Evolutionary conservation across 2,888 invertebrate species (phyloP), one percentile per base, ranked within the genome.

Genomic region (Euspilapteryx auroguttella): DNA sequence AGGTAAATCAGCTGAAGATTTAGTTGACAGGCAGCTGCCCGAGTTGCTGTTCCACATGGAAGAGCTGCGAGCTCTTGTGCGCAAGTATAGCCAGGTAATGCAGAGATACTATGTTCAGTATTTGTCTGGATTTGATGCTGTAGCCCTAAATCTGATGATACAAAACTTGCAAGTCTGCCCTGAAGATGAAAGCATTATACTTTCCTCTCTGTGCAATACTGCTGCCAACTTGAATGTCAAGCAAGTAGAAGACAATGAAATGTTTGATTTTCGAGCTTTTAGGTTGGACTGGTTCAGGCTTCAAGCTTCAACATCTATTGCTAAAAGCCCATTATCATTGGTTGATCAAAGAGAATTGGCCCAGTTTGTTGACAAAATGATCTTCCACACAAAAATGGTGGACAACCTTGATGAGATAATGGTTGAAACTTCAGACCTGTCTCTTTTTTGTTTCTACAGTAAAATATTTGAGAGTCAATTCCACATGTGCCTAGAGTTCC

Each of bases 31-130:
- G 30, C 97, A 97, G 54, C 76, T 99, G 24, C 98, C 99, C 1
- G 99, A 99, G 61, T 71, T 99, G 24, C 71, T 99, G 6, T 99
- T 98, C 53, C 96, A 98, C 51, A 97, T 99, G 87, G 96, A 98
- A 57, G 99, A 99, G 61, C 64, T 99, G 28, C 80, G 98, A 45
- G 93, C 91, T 13, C 73, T 99, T 29, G 93, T 98, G 3, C 83
- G 95, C 36, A 98, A 97, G 56, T 96, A 99, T 58, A 92, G 91
- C 44, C 94, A 94, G 73, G 94, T 98, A 6, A 89, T 98, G 78
- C 97, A 99, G 62, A 81, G 96, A 37, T 98, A 98, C 61, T 98
- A 96, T 64, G 91, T 98, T 14, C 96, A 99, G 64, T 99, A 96
- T 75, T 77, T 99, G 31, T 87, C 92, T 21, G 95, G 95, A 8